Evolutionary conservation across 2,113 vertebrate genomes (phyloP).

Genomic region (Craseonycteris thonglongyai): DNA sequence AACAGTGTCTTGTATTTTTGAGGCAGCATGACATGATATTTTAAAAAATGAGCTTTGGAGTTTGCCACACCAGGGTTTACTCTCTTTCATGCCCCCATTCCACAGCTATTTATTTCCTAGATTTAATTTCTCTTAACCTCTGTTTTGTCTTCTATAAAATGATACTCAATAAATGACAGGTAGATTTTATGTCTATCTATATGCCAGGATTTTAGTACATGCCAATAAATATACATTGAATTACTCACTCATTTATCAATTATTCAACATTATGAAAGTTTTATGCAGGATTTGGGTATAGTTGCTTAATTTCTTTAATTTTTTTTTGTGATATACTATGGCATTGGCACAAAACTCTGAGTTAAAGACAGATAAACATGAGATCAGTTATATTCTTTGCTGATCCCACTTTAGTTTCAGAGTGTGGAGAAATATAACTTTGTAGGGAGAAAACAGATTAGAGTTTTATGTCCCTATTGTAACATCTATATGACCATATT

Average conservation of each 20-base stretch:
- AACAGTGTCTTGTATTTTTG: background rate
- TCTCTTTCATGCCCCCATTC: rapidly evolving
- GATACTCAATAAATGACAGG: background rate
- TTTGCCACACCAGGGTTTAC: background rate
- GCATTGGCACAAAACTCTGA: background rate
- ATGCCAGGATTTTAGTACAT: background rate
- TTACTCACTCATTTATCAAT: background rate
- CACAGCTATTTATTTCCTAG: background rate
- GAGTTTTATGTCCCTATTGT: background rate
- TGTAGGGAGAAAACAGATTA: background rate
- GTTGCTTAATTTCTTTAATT: background rate
- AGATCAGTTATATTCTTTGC: background rate
- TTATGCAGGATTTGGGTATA: background rate
- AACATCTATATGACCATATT: background rate
- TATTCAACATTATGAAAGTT: background rate
- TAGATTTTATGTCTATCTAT: background rate
- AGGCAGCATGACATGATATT: background rate
- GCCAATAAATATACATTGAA: background rate
- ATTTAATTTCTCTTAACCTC: background rate
- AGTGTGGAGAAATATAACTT: background rate
- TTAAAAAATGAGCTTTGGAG: background rate
- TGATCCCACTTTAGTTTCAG: background rate
- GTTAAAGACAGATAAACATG: background rate
- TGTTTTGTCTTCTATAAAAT: background rate
- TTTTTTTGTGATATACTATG: background rate